Evolutionary conservation across 1,140 invertebrate genomes (phyloP), one percentile per base, ranked within the genome.

Genomic region (Drosophila suzukii): DNA sequence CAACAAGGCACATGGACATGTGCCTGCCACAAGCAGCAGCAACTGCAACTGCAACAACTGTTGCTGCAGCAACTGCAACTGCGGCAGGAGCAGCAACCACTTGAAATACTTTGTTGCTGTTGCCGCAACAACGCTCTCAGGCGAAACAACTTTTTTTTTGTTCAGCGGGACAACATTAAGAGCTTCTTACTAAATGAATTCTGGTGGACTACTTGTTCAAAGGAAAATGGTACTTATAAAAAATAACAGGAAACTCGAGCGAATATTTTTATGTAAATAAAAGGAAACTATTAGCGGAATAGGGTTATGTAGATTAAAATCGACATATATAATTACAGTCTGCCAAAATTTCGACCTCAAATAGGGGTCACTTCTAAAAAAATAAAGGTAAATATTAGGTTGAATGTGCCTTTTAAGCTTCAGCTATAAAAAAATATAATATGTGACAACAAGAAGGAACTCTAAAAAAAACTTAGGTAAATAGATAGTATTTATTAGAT

Each of bases 1-100:
- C 63, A 84, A 88, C 84, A 88, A 88, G 79, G 75, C 79, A 63
- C 79, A 30, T 80, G 75, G 83, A 88, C 83, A 88, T 88, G 83
- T 72, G 84, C 76, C 81, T 71, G 83, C 74, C 73, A 68, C 62
- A 77, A 62, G 71, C 71, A 73, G 55, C 65, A 53, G 47, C 49
- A 32, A 32, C 54, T 54, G 54, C 46, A 47, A 20, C 20, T 20
- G 20, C 20, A 20, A 20, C 20, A 20, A 20, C 20, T 20, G 20
- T 20, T 20, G 43, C 36, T 44, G 47, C 49, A 53, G 20, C 34
- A 44, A 57, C 58, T 39, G 24, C 24, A 63, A 36, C 60, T 59
- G 55, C 56, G 30, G 47, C 50, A 65, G 51, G 53, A 57, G 30
- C 60, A 36, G 61, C 56, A 76, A 49, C 60, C 51, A 73, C 82